Base-by-base conservation (phyloP, 2,888 invertebrate genomes). In the Oligia strigilis region DNA sequence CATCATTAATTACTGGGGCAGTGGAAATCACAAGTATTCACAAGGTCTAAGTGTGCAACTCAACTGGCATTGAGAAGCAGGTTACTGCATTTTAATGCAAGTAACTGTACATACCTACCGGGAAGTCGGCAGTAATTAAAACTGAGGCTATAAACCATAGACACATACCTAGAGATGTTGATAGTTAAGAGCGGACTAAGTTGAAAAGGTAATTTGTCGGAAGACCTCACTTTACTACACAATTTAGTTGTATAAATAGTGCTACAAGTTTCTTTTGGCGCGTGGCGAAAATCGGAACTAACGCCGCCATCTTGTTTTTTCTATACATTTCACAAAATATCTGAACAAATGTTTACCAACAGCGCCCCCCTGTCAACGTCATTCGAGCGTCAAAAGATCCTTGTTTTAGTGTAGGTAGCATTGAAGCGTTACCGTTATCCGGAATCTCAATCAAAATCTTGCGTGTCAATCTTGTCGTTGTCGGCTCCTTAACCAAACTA, bases 121-220 rank as follows among this genome's bases (percentile, higher is more conserved):
- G 79, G 86, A 85, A 85, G 85, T 85, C 14, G 36, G n/a, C 17
- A 8, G 72, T 73, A 67, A 85, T 85, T 85, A 82, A 62, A 77
- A 58, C 19, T 67, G 82, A 72, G 49, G 69, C 69, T 71, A 81
- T 84, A 81, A 78, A 64, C 69, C 66, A 78, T 76, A 46, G 70
- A 36, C 36, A 78, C 71, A 60, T 75, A 58, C 40, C 40, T 83
- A 23, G 19, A 52, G 17, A 75, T 69, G 19, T 72, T 60, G 40
- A 80, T 73, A 43, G 43, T 8, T 62, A 62, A n/a, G 55, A 69
- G 5, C 23, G 49, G 29, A 52, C 29, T 67, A 14, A 40, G 11
- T 69, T 79, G 55, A 49, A 65, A 46, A 65, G 62, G 62, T 69
- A 52, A 67, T 60, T 77, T 36, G 14, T n/a, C 19, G 6, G n/a